Evolutionary conservation across 2,797 vertebrate species (phyloP), one percentile per base, ranked within the genome.

Genomic region (Sebastes reedi): DNA sequence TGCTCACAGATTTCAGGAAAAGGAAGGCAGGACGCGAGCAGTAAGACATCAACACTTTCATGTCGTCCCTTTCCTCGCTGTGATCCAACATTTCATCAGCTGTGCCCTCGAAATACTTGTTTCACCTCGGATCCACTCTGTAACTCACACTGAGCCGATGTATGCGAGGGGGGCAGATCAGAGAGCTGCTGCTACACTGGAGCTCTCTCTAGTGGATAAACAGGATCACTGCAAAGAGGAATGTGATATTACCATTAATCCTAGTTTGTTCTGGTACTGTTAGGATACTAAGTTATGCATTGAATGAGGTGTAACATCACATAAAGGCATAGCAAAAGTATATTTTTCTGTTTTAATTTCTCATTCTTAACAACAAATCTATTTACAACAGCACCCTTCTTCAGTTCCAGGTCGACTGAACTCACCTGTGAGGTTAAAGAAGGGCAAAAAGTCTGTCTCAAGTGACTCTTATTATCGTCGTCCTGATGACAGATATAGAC

Each of bases 1-100:
- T 76, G 81, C 85, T 87, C 70, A 52, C 80, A 79, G 85, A 86
- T 88, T 78, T 81, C 32, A 16, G 72, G 82, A 81, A 90, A 54
- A 87, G 87, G 88, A 88, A 84, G 77, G 75, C 72, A 87, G 80
- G 69, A 69, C 54, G 87, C 39, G 79, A 85, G 87, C 70, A 89
- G 81, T 60, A 6, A 77, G 89, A 80, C 72, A 27, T 76, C 85
- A 71, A 82, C 78, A 70, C 93, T 92, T 94, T 94, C 89, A 93
- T 92, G 92, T 89, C 67, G 14, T 32, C 60, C 55, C 75, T 90
- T 90, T 87, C 90, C 90, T 75, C 88, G 30, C 52, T 84, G 79
- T 84, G 87, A 92, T 80, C 73, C 79, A 66, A 84, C 77, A 86
- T 93, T 94, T 93, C 94, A 87, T 93, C 93, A 94, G 89, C 92